Conservation (phyloP, 1,140 invertebrate species). For the Heliconius himera region DNA sequence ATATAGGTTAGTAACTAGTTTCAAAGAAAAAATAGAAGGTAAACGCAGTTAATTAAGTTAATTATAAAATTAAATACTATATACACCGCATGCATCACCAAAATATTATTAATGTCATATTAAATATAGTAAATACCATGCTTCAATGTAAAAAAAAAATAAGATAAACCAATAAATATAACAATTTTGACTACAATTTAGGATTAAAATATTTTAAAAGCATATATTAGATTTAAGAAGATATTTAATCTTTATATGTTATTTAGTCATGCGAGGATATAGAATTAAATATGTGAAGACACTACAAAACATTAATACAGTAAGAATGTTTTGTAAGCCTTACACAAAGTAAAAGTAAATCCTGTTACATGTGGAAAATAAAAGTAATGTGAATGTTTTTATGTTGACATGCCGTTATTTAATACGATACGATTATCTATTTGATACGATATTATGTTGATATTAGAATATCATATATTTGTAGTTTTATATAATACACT, state of each 20-base stretch:
- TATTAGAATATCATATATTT: background rate
- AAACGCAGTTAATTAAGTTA: background rate
- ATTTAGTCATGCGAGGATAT: background rate
- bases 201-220: background rate
- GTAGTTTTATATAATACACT: background rate
- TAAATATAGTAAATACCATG: background rate
- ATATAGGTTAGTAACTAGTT: constrained; percentile 2
- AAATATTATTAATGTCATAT: background rate
- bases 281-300: background rate
- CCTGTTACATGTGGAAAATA: constrained; percentile 5
- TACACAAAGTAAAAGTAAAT: background rate
- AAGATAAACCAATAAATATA: background rate
- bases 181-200: background rate
- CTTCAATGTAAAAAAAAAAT: background rate
- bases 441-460: background rate
- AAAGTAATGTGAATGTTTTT: background rate
- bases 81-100: background rate
- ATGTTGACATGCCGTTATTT: constrained; percentile 5
- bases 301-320: background rate
- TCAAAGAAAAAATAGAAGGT: background rate
- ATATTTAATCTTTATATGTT: background rate
- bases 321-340: background rate
- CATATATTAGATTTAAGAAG: background rate
- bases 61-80: background rate
- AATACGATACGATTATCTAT: background rate